phyloP scores from a whole-genome alignment of 2,888 invertebrate species.

The Lithodes maja region DNA sequence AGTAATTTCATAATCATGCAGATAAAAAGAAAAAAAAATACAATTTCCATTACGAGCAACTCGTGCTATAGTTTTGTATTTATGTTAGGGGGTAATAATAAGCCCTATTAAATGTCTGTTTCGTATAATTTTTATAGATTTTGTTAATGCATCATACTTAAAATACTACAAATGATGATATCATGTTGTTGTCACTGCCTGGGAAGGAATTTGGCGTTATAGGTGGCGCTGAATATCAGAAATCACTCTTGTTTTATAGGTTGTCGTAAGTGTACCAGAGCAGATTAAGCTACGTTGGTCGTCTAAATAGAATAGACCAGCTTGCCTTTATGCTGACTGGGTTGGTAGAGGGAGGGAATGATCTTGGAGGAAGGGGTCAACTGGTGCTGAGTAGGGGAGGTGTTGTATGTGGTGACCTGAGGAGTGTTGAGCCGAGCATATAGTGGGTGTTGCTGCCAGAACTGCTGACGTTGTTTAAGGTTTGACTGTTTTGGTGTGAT shows the following conservation, averaged over 20 bases:
- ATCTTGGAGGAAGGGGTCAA: neutral
- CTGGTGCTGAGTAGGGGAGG: neutral
- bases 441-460: neutral
- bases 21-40: too few species aligned
- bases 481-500: neutral
- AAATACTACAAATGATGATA: too few species aligned
- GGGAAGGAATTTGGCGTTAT: too few species aligned
- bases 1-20: too few species aligned
- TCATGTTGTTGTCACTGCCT: too few species aligned
- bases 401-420: neutral
- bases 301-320: neutral
- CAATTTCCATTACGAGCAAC: too few species aligned
- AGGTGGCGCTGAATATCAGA: neutral
- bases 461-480: neutral
- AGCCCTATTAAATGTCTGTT: too few species aligned
- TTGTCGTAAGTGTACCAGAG: too few species aligned
- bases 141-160: too few species aligned
- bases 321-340: neutral
- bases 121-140: too few species aligned
- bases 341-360: neutral
- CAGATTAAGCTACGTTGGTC: neutral
- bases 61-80: too few species aligned
- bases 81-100: too few species aligned
- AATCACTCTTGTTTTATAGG: neutral
- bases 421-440: conserved; percentile 3